Evolutionary conservation across 2,797 vertebrate genomes (phyloP).

Genomic region (Taeniopygia guttata): DNA sequence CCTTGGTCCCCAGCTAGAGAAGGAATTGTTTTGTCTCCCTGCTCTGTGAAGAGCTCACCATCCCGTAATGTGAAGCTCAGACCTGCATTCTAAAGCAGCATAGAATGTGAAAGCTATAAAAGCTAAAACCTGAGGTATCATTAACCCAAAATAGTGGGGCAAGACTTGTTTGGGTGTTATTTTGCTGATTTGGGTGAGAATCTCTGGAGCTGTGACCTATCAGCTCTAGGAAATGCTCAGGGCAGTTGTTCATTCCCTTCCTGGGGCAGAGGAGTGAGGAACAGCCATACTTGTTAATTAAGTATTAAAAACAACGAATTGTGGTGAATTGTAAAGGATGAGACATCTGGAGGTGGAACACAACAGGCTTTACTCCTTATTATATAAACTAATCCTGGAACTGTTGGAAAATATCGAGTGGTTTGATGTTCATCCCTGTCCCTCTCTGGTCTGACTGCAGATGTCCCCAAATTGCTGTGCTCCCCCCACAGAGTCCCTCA

Average conservation of each 20-base stretch:
- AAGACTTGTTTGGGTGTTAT: not conserved
- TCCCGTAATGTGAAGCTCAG: not conserved
- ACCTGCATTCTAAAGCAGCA: not conserved
- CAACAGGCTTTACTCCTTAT: not conserved
- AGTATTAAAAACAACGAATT: not conserved
- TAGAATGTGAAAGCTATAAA: not conserved
- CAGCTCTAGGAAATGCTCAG: not conserved
- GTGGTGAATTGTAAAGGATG: not conserved
- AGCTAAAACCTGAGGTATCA: not conserved
- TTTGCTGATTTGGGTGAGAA: not conserved
- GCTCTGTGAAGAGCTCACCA: not conserved
- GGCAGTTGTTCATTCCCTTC: not conserved
- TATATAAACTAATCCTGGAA: not conserved
- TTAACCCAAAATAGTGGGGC: not conserved
- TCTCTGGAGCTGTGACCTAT: not conserved
- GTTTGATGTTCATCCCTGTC: not conserved
- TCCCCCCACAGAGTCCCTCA: not conserved
- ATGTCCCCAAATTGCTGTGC: fast-evolving
- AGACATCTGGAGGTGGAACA: not conserved
- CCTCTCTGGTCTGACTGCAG: not conserved
- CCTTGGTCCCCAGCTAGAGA: not conserved
- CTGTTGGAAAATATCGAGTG: not conserved
- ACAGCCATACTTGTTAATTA: not conserved
- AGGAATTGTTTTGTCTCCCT: not conserved
- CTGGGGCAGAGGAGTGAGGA: not conserved